A percentile compares a stretch with the other conserved stretches of the same genome.
Evolutionary conservation across 2,888 invertebrate genomes (phyloP).

Genomic region (Andrena camellia): DNA sequence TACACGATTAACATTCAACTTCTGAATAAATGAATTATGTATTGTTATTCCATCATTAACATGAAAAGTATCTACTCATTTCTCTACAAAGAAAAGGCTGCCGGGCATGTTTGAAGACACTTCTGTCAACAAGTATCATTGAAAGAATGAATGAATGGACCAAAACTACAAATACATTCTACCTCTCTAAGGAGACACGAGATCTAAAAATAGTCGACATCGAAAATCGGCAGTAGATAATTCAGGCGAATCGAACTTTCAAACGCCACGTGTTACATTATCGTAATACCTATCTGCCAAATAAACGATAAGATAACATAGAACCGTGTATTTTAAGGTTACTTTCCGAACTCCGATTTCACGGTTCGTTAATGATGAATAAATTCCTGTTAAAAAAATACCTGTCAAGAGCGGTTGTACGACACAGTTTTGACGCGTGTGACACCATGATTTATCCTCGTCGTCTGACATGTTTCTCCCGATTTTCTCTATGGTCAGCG

Average conservation of each 20-base stretch:
- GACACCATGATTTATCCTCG: constrained; percentile 74
- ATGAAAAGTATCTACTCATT: background rate
- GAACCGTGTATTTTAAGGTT: constrained; percentile 37
- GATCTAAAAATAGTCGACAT: background rate
- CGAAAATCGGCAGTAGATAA: background rate
- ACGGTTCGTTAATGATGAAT: background rate
- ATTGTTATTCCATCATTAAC: background rate
- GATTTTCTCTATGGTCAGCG: constrained; percentile 18
- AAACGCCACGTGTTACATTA: constrained; percentile 40
- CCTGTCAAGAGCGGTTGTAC: constrained; percentile 96
- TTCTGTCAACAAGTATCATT: background rate
- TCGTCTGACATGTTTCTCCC: constrained; percentile 76
- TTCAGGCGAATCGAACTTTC: constrained; percentile 30
- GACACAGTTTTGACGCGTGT: constrained; percentile 91
- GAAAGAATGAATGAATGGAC: background rate
- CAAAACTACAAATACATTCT: too few relatives aligned
- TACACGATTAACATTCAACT: background rate
- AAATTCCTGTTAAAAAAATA: constrained; percentile 79
- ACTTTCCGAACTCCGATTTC: constrained; percentile 3
- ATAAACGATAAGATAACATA: constrained; percentile 18
- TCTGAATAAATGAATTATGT: background rate
- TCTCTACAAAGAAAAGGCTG: background rate
- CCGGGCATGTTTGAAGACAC: background rate
- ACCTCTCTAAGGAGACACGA: background rate
- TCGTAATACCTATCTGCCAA: constrained; percentile 1